Base-by-base conservation (phyloP, 2,888 invertebrate species). In the Hedya salicella region DNA sequence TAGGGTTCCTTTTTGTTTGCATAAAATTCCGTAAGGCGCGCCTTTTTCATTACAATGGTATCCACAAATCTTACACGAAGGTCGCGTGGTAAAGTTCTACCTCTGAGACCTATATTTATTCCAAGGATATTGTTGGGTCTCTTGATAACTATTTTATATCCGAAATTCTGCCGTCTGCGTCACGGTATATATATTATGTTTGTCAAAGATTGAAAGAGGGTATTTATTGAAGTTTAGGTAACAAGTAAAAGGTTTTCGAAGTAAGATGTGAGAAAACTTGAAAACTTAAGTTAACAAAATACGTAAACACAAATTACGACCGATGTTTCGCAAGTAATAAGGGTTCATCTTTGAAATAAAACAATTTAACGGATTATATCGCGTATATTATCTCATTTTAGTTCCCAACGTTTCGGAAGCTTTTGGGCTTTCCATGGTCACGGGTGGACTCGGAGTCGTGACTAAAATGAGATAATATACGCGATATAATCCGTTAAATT, bases 31-130 rank as follows among this genome's bases (percentile, higher is more conserved):
- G 52, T 17, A 30, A 42, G 49, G 21, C 44, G 57, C 9, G 42
- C 50, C 69, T 70, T 70, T 69, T 72, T 68, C 72, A 68, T 69
- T 62, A 67, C 70, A 74, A 73, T 71, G 66, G 69, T 67, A 57
- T 60, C 69, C 68, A 72, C 67, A 75, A 72, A 75, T 73, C 70
- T 71, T 72, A 69, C 36, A 65, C 61, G 56, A 70, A 73, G 72
- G 71, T 68, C 62, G 63, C 30, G 39, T 30, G 57, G 67, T 44
- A 46, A 62, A 53, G 59, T 39, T 32, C 53, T 54, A 25, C 59
- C 21, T 63, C 30, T 40, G 48, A 48, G 39, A 53, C 30, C 16
- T 48, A 39, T 54, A 60, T 53, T 48, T 49, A 36, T 59, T 39
- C 46, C 46, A 53, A 59, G 65, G 59, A 52, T 52, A 25, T 53